Base-by-base conservation (phyloP, 2,797 vertebrate genomes). In the Falco concolor region DNA sequence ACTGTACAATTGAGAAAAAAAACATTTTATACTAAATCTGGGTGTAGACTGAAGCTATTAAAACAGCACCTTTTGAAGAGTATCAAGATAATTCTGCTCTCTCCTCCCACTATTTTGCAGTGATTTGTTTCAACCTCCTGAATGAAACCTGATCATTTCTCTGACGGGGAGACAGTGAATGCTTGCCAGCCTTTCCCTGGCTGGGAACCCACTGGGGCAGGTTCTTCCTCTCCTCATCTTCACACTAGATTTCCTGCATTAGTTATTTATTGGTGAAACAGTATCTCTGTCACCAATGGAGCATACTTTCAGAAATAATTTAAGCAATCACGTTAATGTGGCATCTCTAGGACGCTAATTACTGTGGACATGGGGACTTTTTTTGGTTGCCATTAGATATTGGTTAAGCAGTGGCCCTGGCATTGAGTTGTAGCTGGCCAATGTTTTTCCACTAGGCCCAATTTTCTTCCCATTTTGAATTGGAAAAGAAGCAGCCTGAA, bases 401-500 rank as follows among this genome's bases (percentile, higher is more conserved):
- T 16, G 6, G 67, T 83, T 96, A 74, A 90, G 36, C 65, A 53
- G 18, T 18, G 53, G 15, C 91, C 74, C 59, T 96, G 94, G 69
- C 59, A 89, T 1, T 64, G 57, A 50, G 50, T 25, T 88, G 76
- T 61, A 91, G 61, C 88, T 86, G 95, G 93, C 69, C 36, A 72
- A 32, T 57, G 54, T 40, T 96, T 92, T 75, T 22, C 52, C 83
- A 73, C 73, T 40, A 90, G 91, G 76, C 69, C 70, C 6, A 93
- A 42, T 96, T 91, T 90, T 95, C 54, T 60, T 92, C 70, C n/a
- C 57, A 80, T 88, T 97, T 74, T 94, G 81, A 95, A 94, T 17
- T 92, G 78, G 72, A 90, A 92, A 88, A 69, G 92, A 80, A 83
- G 44, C 85, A 87, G 67, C 49, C 64, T 90, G 57, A 86, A 96